These are phyloP conservation scores for Epinephelus fuscoguttatus DNA, from an alignment of 2,113 vertebrate species.

Conservation along the genomic window DNA sequence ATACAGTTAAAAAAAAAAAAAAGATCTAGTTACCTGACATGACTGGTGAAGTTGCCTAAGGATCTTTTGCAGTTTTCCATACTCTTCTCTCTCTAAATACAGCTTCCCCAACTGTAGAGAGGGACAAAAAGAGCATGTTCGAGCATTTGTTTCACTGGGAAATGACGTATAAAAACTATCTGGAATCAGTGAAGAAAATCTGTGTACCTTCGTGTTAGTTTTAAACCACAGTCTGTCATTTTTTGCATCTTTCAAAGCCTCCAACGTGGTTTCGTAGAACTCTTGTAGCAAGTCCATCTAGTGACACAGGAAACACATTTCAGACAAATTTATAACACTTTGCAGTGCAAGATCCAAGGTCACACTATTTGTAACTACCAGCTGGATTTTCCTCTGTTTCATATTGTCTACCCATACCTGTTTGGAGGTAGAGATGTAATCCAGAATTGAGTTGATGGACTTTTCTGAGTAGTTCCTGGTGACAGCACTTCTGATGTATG, in stretches of 20 bases:
- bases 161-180: not conserved
- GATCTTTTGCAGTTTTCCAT: constrained; percentile 98
- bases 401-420: constrained; percentile 87
- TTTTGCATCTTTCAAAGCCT: constrained; percentile 99
- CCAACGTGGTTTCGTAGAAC: constrained; percentile 98
- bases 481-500: constrained; percentile 98
- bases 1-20: not conserved
- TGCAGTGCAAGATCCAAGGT: not conserved
- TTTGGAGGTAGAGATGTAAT: constrained; percentile 99
- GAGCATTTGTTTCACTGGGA: not conserved
- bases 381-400: not conserved
- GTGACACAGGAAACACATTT: constrained; percentile 61
- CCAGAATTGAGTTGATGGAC: constrained; percentile 99
- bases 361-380: not conserved
- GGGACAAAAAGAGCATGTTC: not conserved
- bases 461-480: constrained; percentile 99
- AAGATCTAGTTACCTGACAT: constrained; percentile 90
- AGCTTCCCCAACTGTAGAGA: constrained; percentile 93
- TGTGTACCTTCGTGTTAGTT: constrained; percentile 98
- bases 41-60: constrained; percentile 98
- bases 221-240: constrained; percentile 99
- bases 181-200: not conserved
- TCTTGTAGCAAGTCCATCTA: constrained; percentile 99
- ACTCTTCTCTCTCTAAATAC: constrained; percentile 98
- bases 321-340: not conserved